These are phyloP conservation scores for Acipenser oxyrinchus DNA, from an alignment of 2,797 vertebrate genomes.

Conservation along the genomic window DNA sequence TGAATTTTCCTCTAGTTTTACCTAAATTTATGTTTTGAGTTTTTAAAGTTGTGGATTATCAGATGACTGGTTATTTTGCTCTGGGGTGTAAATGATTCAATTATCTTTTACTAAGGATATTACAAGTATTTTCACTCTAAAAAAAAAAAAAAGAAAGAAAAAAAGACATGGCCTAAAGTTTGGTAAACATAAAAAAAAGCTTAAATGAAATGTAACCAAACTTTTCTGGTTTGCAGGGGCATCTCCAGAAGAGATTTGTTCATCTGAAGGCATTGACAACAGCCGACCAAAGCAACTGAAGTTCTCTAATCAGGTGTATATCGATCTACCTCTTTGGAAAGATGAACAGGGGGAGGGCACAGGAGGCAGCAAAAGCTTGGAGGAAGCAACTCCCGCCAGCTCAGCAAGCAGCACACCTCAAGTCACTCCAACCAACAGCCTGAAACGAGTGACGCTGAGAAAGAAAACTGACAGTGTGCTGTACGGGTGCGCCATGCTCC, in stretches of 20 bases:
- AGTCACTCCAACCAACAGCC: conserved; percentile 72
- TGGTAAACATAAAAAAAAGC: no score
- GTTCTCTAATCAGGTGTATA: conserved; percentile 77
- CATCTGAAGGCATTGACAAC: conserved; percentile 62
- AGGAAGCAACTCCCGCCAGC: conserved; percentile 64
- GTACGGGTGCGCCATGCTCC: conserved; percentile 69
- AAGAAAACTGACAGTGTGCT: conserved; percentile 72
- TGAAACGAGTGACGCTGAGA: conserved; percentile 56
- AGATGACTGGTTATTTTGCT: no score
- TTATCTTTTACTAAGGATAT: no score
- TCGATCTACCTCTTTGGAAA: conserved; percentile 86
- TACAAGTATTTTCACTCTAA: no score
- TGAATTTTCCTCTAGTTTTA: no score
- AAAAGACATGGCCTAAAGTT: no score
- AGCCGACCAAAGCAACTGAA: conserved; percentile 86
- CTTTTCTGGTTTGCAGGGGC: conserved; percentile 33
- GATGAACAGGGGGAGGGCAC: conserved; percentile 68
- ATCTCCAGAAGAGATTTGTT: conserved; percentile 59
- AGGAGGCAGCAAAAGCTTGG: conserved; percentile 47
- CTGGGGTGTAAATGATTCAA: no score
- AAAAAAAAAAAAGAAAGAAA: no score
- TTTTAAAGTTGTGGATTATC: no score
- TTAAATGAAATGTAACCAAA: not conserved
- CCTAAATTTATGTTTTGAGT: no score
- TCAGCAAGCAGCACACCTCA: conserved; percentile 67